A percentile compares a stretch with the other conserved stretches of the same genome.
Conservation (phyloP, 2,888 invertebrate genomes). For the Melanostoma mellinum region DNA sequence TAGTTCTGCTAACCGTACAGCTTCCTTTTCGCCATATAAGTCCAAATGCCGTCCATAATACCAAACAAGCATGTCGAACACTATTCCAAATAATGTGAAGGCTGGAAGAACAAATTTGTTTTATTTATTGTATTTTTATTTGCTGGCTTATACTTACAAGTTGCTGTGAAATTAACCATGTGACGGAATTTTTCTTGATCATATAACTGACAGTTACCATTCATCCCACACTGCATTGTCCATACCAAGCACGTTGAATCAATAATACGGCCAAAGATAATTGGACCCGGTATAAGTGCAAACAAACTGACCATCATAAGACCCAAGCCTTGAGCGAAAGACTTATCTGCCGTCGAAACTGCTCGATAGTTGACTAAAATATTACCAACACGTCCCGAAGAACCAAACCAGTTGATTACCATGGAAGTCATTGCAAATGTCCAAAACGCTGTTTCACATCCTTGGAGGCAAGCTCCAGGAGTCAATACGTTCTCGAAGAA, state of each 20-base stretch:
- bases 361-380: slow-evolving; percentile 86
- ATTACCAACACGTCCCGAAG: slow-evolving; percentile 87
- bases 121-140: background rate
- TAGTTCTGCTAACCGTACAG: slow-evolving; percentile 74
- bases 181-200: slow-evolving; percentile 85
- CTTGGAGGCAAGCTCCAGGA: slow-evolving; percentile 82
- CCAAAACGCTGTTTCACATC: slow-evolving; percentile 83
- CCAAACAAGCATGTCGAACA: slow-evolving; percentile 85
- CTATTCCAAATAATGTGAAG: slow-evolving; percentile 84
- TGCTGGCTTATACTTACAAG: slow-evolving; percentile 80
- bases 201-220: slow-evolving; percentile 87
- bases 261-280: slow-evolving; percentile 85
- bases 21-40: slow-evolving; percentile 83
- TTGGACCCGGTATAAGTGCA: slow-evolving; percentile 87
- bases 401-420: slow-evolving; percentile 84
- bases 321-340: slow-evolving; percentile 86
- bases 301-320: slow-evolving; percentile 85
- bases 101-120: slow-evolving; percentile 79
- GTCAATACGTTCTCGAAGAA: slow-evolving; percentile 74
- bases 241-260: slow-evolving; percentile 87
- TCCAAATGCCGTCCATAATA: slow-evolving; percentile 84
- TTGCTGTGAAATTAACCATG: slow-evolving; percentile 84
- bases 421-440: slow-evolving; percentile 83
- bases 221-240: slow-evolving; percentile 85
- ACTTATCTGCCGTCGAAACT: slow-evolving; percentile 85